These are phyloP conservation scores for Aphyosemion australe DNA, from an alignment of 2,113 vertebrate species.

Conservation along the genomic window DNA sequence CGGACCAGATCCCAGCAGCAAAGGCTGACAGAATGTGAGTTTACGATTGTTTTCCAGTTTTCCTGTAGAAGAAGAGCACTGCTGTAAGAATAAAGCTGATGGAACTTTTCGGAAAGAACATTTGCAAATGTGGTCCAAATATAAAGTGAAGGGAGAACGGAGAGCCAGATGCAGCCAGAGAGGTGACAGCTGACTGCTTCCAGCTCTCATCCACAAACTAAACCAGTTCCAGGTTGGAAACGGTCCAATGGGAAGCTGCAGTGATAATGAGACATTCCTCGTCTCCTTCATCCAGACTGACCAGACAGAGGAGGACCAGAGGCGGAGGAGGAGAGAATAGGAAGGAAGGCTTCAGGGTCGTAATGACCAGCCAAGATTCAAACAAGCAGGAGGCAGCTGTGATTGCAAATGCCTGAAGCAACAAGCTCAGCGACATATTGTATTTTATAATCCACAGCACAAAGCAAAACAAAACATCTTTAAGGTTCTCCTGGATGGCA, in stretches of 20 bases:
- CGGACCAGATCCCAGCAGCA: too few species aligned
- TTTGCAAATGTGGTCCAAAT: neutral
- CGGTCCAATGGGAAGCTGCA: slow-evolving; percentile 59
- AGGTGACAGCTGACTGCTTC: slow-evolving; percentile 53
- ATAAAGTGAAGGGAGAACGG: slow-evolving; percentile 3
- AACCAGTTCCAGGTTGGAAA: slow-evolving; percentile 58
- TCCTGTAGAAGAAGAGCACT: too few species aligned
- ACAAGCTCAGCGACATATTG: slow-evolving; percentile 24
- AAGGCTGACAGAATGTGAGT: too few species aligned
- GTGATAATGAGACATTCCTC: slow-evolving; percentile 68
- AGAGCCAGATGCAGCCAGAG: slow-evolving; percentile 14
- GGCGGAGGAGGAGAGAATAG: slow-evolving; percentile 11
- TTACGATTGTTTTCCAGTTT: too few species aligned
- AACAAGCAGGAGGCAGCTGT: slow-evolving; percentile 30
- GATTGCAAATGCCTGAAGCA: slow-evolving; percentile 43
- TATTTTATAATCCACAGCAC: slow-evolving; percentile 23
- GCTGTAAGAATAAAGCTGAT: too few species aligned
- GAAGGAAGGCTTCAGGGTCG: slow-evolving; percentile 41
- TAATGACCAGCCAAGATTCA: slow-evolving; percentile 39
- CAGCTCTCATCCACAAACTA: slow-evolving; percentile 53
- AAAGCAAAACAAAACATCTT: slow-evolving; percentile 15
- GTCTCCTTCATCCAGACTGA: slow-evolving; percentile 48
- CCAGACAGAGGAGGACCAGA: slow-evolving; percentile 19
- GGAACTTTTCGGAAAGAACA: neutral
- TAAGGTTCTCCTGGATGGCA: slow-evolving; percentile 13